Evolutionary conservation across 2,888 invertebrate species (phyloP), one percentile per base, ranked within the genome.

Genomic region (Eristalis intricaria): DNA sequence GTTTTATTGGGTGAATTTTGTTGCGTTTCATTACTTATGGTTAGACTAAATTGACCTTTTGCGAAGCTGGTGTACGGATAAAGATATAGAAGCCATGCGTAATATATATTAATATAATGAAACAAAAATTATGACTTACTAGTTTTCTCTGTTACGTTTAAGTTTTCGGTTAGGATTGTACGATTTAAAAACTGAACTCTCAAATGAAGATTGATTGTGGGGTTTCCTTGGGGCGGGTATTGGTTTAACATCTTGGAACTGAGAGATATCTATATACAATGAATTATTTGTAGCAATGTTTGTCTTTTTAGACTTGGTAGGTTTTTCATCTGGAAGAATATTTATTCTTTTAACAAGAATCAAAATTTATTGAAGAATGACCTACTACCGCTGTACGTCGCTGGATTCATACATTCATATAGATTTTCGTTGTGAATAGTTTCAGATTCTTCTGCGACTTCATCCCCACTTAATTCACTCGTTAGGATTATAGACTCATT

Each of bases 81-180:
- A 1, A 43, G 13, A 38, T 50, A 35, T 4, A 63, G 8, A 56
- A 19, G 26, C 23, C 4, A 13, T 60, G 4, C 1, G 56, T 50
- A n/a, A n/a, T n/a, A n/a, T n/a, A n/a, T n/a, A n/a, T n/a, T n/a
- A n/a, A 32, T 22, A 19, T 56, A 5, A 5, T 29, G 10, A 5
- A 35, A 26, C 19, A 22, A 43, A 32, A 56, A 38, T 2, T 23
- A 68, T 0, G 8, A 89, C 91, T 90, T 83, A 92, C 91, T 91
- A 91, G 86, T 91, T 92, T 40, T 93, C 92, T 1, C 92, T 90
- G 89, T 92, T 93, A 0, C 93, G 90, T 87, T 92, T 92, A 0
- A 93, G 90, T 79, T 93, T 93, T 4, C 93, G 90, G 89, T 93
- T 92, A 19, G 93, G 93, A 90, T 93, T 93, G 75, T 93, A 93